Evolutionary conservation across 35 echinoderm and acorn worm genomes (phyloP).

Genomic region (Apostichopus japonicus): DNA sequence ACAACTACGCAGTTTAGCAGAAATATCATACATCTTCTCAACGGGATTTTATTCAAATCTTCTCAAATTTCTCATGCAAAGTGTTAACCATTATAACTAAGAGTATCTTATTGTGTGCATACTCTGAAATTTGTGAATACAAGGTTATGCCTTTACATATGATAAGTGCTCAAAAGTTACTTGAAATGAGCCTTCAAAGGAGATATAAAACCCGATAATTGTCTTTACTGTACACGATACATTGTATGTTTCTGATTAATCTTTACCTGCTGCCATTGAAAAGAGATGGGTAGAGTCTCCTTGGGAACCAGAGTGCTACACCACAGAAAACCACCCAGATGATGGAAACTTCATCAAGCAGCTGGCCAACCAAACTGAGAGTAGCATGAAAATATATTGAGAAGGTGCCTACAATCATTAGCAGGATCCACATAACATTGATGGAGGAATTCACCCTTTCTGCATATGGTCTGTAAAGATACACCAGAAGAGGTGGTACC

Average conservation of each 20-base stretch:
- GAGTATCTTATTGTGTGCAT: no score
- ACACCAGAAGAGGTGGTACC: conserved; percentile 78
- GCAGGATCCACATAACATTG: conserved; percentile 94
- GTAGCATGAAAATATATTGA: conserved; percentile 97
- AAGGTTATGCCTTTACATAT: no score
- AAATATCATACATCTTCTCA: no score
- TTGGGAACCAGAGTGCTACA: conserved; percentile 87
- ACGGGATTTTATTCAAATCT: no score
- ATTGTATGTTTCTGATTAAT: not conserved
- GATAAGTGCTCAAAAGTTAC: no score
- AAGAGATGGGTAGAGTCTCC: conserved; percentile 78
- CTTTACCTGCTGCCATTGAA: conserved; percentile 89
- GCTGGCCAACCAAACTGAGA: conserved; percentile 92
- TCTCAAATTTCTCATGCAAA: no score
- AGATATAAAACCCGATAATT: no score
- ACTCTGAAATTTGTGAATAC: no score
- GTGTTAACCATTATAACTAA: no score
- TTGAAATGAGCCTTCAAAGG: no score
- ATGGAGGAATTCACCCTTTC: conserved; percentile 74
- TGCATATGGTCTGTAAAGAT: conserved; percentile 84
- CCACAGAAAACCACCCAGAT: conserved; percentile 95
- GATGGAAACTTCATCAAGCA: conserved; percentile 90
- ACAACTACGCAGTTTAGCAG: no score
- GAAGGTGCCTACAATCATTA: conserved; percentile 84
- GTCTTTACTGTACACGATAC: no score